Evolutionary conservation across 1,140 invertebrate genomes (phyloP).

Genomic region (Sarcophaga bullata): DNA sequence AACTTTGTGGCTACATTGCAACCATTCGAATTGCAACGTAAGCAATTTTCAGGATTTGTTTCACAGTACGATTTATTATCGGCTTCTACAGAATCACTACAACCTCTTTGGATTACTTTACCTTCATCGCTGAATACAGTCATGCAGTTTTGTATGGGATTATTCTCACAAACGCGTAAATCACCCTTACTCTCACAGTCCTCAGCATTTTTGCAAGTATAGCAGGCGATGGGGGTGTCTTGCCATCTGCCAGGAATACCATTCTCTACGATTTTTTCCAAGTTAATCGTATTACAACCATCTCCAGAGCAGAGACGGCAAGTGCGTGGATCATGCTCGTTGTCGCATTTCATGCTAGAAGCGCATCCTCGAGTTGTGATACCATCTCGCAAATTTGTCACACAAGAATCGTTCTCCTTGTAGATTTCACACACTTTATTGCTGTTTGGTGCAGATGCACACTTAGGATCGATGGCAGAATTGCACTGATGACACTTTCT

Average conservation of each 20-base stretch:
- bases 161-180: constrained; percentile 45
- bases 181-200: constrained; percentile 45
- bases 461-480: constrained; percentile 46
- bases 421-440: constrained; percentile 55
- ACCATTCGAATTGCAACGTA: constrained; percentile 61
- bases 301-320: constrained; percentile 52
- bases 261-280: constrained; percentile 47
- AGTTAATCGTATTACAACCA: constrained; percentile 55
- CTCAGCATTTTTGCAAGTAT: constrained; percentile 45
- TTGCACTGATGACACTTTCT: constrained; percentile 55
- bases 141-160: constrained; percentile 53
- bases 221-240: constrained; percentile 51
- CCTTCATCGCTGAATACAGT: constrained; percentile 54
- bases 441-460: constrained; percentile 48
- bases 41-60: constrained; percentile 48
- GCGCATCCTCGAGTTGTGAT: constrained; percentile 56
- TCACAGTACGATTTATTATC: constrained; percentile 49
- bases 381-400: constrained; percentile 51
- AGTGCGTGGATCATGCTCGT: constrained; percentile 49
- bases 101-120: constrained; percentile 52
- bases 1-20: constrained; percentile 54
- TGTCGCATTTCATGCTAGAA: constrained; percentile 51
- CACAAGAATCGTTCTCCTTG: constrained; percentile 50
- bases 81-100: constrained; percentile 45
- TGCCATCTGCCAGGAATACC: constrained; percentile 59